phyloP scores from a whole-genome alignment of 2,888 invertebrate species.

The Unio pictorum region DNA sequence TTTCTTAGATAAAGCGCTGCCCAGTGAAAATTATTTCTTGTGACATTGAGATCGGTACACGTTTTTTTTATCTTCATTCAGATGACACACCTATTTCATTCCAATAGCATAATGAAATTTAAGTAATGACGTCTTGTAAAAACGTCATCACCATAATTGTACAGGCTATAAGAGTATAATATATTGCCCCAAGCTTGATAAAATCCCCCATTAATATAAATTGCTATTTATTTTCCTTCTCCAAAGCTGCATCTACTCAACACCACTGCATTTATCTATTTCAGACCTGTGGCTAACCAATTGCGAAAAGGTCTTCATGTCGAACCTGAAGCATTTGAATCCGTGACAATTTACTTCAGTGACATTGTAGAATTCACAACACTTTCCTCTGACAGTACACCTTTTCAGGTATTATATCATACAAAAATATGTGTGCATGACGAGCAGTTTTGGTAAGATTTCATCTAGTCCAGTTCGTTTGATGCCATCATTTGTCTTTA shows the following conservation, averaged over 20 bases:
- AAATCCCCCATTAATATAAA: not conserved
- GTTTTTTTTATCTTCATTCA: too few relatives aligned
- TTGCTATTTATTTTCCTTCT: not conserved
- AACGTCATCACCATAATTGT: not conserved
- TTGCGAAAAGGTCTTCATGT: conserved; percentile 38
- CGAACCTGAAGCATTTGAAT: conserved; percentile 39
- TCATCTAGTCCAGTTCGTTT: too few relatives aligned
- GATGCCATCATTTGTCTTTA: too few relatives aligned
- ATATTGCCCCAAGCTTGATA: not conserved
- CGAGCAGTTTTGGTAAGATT: too few relatives aligned
- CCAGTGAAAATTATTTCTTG: too few relatives aligned
- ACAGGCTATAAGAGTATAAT: not conserved
- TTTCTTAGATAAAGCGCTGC: too few relatives aligned
- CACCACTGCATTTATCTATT: not conserved
- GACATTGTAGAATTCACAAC: conserved; percentile 50
- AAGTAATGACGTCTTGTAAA: too few relatives aligned
- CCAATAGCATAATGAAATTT: too few relatives aligned
- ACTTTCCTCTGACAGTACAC: conserved; percentile 33
- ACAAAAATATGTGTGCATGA: not conserved
- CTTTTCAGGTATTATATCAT: conserved; percentile 31
- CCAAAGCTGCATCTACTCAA: not conserved
- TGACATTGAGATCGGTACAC: too few relatives aligned
- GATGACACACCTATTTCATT: too few relatives aligned
- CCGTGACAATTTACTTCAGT: conserved; percentile 44
- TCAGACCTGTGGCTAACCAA: conserved; percentile 43